These are phyloP conservation scores for Caenorhabditis sp. DNA, from an alignment of 2,888 invertebrate genomes.

Conservation along the genomic window DNA sequence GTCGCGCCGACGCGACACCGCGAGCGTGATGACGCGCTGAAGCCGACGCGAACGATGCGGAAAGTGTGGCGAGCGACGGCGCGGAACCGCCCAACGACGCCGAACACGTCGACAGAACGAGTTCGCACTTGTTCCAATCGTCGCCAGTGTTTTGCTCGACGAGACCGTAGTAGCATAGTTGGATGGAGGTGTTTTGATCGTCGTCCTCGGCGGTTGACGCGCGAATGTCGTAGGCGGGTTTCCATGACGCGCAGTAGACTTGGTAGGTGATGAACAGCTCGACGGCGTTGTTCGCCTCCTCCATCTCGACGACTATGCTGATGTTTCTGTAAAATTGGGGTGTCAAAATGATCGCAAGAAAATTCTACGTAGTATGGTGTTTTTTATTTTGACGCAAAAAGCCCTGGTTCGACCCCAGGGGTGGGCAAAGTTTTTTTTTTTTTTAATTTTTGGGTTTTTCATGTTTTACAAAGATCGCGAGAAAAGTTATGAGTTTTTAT, in stretches of 20 bases:
- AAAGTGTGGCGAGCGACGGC: slow-evolving; percentile 67
- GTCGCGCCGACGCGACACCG: slow-evolving; percentile 34
- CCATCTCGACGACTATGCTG: slow-evolving; percentile 69
- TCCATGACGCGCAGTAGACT: slow-evolving; percentile 72
- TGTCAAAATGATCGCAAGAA: background rate
- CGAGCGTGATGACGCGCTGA: slow-evolving; percentile 42
- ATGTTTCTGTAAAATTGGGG: slow-evolving; percentile 65
- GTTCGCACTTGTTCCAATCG: slow-evolving; percentile 72
- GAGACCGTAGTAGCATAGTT: slow-evolving; percentile 71
- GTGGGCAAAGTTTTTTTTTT: background rate
- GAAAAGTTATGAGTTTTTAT: no score
- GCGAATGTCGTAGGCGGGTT: slow-evolving; percentile 72
- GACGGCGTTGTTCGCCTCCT: slow-evolving; percentile 61
- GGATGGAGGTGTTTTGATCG: slow-evolving; percentile 51
- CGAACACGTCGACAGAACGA: slow-evolving; percentile 72
- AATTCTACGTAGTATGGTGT: no score
- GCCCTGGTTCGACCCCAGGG: no score
- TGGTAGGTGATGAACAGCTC: slow-evolving; percentile 71
- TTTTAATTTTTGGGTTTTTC: no score
- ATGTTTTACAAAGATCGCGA: no score
- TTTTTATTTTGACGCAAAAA: no score
- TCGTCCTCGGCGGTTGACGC: slow-evolving; percentile 68
- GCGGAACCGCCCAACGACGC: slow-evolving; percentile 72
- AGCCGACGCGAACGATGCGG: slow-evolving; percentile 9
- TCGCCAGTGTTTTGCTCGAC: slow-evolving; percentile 73